phyloP scores from a whole-genome alignment of 2,797 vertebrate species.

The Smutsia temminckii region DNA sequence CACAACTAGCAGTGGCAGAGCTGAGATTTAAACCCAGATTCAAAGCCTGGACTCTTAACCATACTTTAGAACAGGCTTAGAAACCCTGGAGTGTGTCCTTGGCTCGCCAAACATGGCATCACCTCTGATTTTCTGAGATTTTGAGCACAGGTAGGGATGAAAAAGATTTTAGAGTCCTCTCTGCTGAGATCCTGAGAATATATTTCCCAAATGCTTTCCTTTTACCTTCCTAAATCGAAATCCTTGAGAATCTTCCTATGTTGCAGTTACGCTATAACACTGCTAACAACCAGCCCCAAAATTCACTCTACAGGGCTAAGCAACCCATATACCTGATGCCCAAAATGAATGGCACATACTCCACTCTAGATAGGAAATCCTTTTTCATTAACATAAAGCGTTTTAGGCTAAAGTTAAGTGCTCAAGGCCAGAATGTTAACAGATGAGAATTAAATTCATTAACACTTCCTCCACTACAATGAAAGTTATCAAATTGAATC shows the following conservation, averaged over 20 bases:
- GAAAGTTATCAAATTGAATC: slow-evolving; percentile 28
- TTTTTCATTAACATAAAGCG: background rate
- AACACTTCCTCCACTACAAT: background rate
- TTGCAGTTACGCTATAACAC: background rate
- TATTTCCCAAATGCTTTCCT: slow-evolving; percentile 22
- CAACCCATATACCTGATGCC: background rate
- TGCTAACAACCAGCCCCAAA: background rate
- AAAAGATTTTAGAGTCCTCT: background rate
- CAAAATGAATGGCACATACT: background rate
- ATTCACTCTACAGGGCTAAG: background rate
- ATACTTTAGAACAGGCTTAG: background rate
- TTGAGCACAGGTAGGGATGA: background rate
- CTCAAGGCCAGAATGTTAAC: slow-evolving; percentile 8
- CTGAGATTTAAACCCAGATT: background rate
- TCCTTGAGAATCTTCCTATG: background rate
- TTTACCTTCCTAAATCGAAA: background rate
- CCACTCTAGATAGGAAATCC: background rate
- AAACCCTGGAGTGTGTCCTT: background rate
- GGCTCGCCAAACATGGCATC: background rate
- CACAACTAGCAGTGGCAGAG: background rate
- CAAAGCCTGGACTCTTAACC: background rate
- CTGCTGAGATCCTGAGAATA: background rate
- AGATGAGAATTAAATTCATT: slow-evolving; percentile 26
- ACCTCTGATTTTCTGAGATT: background rate
- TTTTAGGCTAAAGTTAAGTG: background rate